Percentiles rank a stretch among this genome's conserved stretches.
phyloP scores from a whole-genome alignment of 2,888 invertebrate genomes.

The Willowsia nigromaculata region DNA sequence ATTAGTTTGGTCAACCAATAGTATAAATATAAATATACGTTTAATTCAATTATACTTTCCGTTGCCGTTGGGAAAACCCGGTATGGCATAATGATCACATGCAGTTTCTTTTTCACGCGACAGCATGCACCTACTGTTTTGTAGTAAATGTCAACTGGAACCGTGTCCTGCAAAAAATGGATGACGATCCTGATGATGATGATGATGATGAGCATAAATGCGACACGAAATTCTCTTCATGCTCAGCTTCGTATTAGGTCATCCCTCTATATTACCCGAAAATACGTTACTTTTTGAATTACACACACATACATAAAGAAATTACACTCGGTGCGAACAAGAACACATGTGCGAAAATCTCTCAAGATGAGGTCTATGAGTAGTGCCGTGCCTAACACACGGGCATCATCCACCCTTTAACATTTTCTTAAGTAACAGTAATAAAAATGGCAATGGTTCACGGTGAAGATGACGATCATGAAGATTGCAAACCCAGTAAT shows the following conservation, averaged over 20 bases:
- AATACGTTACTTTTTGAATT: neutral
- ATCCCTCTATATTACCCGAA: slow-evolving; percentile 1
- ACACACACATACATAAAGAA: neutral
- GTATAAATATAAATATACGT: neutral
- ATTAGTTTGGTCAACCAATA: neutral
- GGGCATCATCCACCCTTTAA: neutral
- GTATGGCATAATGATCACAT: neutral
- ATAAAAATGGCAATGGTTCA: slow-evolving; percentile 19
- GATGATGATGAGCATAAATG: neutral
- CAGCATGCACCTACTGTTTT: neutral
- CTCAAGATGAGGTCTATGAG: neutral
- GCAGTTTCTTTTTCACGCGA: neutral
- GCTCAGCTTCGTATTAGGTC: neutral
- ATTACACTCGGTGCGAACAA: neutral
- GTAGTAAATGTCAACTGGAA: slow-evolving; percentile 39
- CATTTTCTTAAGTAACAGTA: neutral
- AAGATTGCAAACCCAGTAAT: slow-evolving; percentile 13
- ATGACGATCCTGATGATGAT: neutral
- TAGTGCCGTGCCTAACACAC: neutral
- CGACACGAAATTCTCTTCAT: neutral
- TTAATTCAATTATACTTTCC: slow-evolving; percentile 1
- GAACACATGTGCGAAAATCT: neutral
- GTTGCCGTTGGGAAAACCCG: slow-evolving; percentile 4
- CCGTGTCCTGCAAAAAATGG: neutral
- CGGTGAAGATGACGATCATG: neutral